These are phyloP conservation scores for Cephonodes hylas DNA, from an alignment of 2,888 invertebrate species.

Conservation along the genomic window DNA sequence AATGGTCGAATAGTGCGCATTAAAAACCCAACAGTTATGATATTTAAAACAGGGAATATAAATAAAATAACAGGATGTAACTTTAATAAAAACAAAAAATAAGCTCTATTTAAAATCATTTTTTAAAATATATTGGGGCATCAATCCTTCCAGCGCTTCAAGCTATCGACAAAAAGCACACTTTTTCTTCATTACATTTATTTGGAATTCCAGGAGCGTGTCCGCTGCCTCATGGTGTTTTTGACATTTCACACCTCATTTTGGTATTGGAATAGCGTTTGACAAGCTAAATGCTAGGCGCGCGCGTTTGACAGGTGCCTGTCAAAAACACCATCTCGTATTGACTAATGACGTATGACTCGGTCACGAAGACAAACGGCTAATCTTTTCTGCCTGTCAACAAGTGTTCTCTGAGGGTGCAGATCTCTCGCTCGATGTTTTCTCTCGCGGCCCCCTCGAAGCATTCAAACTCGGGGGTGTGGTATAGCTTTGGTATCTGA, in stretches of 20 bases:
- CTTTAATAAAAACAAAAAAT: conserved; percentile 3
- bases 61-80: background rate
- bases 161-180: conserved; percentile 10
- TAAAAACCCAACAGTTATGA: no score
- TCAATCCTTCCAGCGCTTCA: background rate
- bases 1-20: no score
- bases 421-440: conserved; percentile 66
- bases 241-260: conserved; percentile 3
- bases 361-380: conserved; percentile 20
- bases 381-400: conserved; percentile 50
- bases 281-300: background rate
- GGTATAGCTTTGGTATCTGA: conserved; percentile 63
- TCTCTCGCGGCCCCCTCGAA: conserved; percentile 64
- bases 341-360: no score
- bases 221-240: background rate
- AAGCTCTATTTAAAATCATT: conserved; percentile 4
- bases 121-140: background rate
- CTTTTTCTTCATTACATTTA: background rate
- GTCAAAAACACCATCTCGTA: conserved; percentile 5
- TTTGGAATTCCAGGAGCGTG: background rate
- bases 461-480: conserved; percentile 63
- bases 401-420: conserved; percentile 55
- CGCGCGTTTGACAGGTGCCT: conserved; percentile 3
- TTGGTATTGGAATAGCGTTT: background rate
- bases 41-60: background rate